Percentiles rank a stretch among this genome's conserved stretches.
phyloP scores from a whole-genome alignment of 2,113 vertebrate genomes.

The Emydura subglobosa region DNA sequence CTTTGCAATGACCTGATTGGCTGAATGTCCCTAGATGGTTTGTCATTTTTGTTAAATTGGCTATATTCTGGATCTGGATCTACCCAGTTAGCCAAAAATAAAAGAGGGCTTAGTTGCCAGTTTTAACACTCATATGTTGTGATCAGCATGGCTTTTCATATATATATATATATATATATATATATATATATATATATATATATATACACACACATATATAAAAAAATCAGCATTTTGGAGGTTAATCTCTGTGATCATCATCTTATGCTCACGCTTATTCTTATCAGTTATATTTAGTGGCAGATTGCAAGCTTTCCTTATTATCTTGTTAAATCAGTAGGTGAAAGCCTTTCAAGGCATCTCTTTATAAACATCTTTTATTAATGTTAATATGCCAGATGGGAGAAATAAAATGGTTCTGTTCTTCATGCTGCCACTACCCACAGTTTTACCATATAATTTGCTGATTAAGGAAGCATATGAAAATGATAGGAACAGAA shows the following conservation, averaged over 20 bases:
- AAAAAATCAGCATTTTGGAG: constrained; percentile 65
- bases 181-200: constrained; percentile 62
- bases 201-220: neutral
- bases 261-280: constrained; percentile 75
- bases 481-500: constrained; percentile 79
- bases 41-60: constrained; percentile 56
- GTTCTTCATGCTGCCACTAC: constrained; percentile 82
- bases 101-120: constrained; percentile 66
- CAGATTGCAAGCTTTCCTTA: constrained; percentile 85
- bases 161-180: constrained; percentile 45
- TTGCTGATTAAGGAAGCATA: constrained; percentile 82
- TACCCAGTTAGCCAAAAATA: constrained; percentile 72
- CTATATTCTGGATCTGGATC: constrained; percentile 21
- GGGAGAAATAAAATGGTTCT: constrained; percentile 86
- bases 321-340: constrained; percentile 88
- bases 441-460: constrained; percentile 84
- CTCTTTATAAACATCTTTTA: constrained; percentile 85
- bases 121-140: constrained; percentile 69
- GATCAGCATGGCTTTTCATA: constrained; percentile 71
- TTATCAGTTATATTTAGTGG: constrained; percentile 81
- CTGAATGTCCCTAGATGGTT: constrained; percentile 49
- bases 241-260: constrained; percentile 78
- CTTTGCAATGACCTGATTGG: constrained; percentile 68
- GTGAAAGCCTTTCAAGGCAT: constrained; percentile 84
- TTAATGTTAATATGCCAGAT: constrained; percentile 88